Evolutionary conservation across 2,797 vertebrate species (phyloP).

Genomic region (Scomberomorus guttatus): DNA sequence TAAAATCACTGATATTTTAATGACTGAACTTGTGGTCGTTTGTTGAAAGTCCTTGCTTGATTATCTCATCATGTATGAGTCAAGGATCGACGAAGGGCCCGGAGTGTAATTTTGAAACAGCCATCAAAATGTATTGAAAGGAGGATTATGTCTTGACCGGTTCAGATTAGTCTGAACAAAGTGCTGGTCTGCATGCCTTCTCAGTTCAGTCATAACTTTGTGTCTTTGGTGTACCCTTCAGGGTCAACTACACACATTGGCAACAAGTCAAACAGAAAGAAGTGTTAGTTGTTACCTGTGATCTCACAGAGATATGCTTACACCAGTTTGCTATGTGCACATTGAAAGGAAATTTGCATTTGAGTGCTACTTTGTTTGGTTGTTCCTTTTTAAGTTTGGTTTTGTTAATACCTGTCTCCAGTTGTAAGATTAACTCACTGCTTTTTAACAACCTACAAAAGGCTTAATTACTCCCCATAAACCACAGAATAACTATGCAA

Average conservation of each 20-base stretch:
- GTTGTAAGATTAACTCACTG: conserved; percentile 38
- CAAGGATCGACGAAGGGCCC: neutral
- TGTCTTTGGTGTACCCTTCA: conserved; percentile 6
- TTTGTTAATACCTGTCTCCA: conserved; percentile 15
- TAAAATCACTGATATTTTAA: neutral
- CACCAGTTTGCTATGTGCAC: neutral
- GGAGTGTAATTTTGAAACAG: neutral
- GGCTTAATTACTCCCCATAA: conserved; percentile 55
- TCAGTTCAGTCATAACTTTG: neutral
- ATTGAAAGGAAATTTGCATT: conserved; percentile 3
- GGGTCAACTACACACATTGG: conserved; percentile 1
- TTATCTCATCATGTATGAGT: conserved; percentile 1
- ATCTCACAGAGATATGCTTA: neutral
- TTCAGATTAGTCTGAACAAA: conserved; percentile 22
- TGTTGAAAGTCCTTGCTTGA: neutral
- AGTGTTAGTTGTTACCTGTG: neutral
- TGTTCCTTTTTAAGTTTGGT: neutral
- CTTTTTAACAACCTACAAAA: conserved; percentile 44
- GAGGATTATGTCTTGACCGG: conserved; percentile 7
- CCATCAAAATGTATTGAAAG: neutral
- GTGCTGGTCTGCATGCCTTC: neutral
- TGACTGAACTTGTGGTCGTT: neutral
- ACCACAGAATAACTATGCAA: conserved; percentile 40
- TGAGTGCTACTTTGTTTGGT: neutral
- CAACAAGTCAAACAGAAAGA: conserved; percentile 38